Evolutionary conservation across 2,888 invertebrate genomes (phyloP), one percentile per base, ranked within the genome.

Genomic region (Cyaniris semiargus): DNA sequence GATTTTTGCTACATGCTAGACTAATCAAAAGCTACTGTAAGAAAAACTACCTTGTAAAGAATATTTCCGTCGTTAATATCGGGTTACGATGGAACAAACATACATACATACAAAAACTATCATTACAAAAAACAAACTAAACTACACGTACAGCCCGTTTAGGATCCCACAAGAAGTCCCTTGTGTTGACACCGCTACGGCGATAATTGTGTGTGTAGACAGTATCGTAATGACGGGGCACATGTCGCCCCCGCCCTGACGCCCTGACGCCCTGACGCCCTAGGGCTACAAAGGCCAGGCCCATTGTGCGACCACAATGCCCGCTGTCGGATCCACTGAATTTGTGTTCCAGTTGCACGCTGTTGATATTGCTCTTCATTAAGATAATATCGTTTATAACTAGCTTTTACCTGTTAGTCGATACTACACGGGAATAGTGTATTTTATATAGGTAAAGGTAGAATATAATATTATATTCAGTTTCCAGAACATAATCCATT

Each of bases 221-320:
- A 66, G 66, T 66, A 66, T 66, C 66, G 60, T 66, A 23, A 10
- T 60, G 66, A 66, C 66, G 27, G 27, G 66, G 66, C 66, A 66
- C 66, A 66, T 66, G 66, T 66, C 66, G 66, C 66, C 66, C 27
- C 3, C 15, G 23, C 58, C 58, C 58, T 1, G 23, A 23, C 23
- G 27, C 66, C 66, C 23, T 23, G 13, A 13, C 58, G 27, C 66
- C 66, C 27, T 23, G 15, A 15, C 66, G 27, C 66, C 27, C 66
- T 66, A 66, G 66, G 66, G 27, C 53, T 18, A 74, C 74, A 74
- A 74, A 74, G 74, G 74, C 48, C 53, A 53, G 53, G 53, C 74
- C 74, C 18, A 74, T 74, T 74, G 74, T 53, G 7, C 48, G 48
- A 27, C 27, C 27, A 74, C 74, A 74, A 74, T 74, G 48, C 44